Evolutionary conservation across 2,888 invertebrate species (phyloP), one percentile per base, ranked within the genome.

Genomic region (Lithodes maja): DNA sequence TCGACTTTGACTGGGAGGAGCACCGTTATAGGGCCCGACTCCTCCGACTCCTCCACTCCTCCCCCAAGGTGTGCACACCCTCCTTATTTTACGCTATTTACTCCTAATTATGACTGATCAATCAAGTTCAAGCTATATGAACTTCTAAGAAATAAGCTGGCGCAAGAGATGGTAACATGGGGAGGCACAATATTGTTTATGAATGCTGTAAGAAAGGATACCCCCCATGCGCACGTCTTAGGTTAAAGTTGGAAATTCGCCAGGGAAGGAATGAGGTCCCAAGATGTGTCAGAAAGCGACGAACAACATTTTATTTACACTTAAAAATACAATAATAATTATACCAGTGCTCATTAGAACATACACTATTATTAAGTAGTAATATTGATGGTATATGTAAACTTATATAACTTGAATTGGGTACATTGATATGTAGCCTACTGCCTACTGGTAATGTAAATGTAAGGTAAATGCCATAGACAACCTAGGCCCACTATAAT

Each of bases 11-110:
- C 71, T 17, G 79, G 15, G 54, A 79, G 54, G 12, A 54, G 79
- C 79, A 79, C 79, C 79, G 79, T 79, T 79, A 79, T 17, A 53
- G 52, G 50, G 50, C 17, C 79, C 54, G 33, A 17, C 79, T 79
- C 54, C 54, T 53, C 52, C 78, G 5, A 0, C 33, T 33, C 33
- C 33, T 33, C 33, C 17, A 7, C 33, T n/a, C 17, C 74, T n/a
- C 7, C n/a, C 78, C 78, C 17, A 12, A 71, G 71, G 78, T 52
- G 17, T 54, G 17, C 55, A 79, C 79, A 79, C 79, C 54, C 54
- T 71, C 17, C 15, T 54, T 79, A 15, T 15, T 79, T 54, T 54
- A 54, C 54, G 79, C 77, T 15, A 77, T 49, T 77, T 3, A 15
- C 77, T 77, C 50, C 54, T 79, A 17, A n/a, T 79, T 49, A n/a